These are phyloP conservation scores for Saccostrea cuccullata DNA, from an alignment of 1,140 invertebrate species.

Conservation along the genomic window DNA sequence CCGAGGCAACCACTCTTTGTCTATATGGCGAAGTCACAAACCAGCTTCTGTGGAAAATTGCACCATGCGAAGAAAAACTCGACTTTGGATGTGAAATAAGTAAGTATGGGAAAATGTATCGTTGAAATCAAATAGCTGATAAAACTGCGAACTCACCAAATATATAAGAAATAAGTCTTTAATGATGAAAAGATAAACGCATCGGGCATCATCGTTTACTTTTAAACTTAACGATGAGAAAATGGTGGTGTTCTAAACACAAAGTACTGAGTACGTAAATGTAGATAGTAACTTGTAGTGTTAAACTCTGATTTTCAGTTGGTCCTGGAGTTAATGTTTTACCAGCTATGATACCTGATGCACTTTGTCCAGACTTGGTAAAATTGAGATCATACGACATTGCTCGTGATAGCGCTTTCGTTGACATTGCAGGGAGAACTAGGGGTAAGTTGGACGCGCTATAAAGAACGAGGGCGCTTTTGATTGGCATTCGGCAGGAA, in stretches of 20 bases:
- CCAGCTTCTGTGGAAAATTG: constrained; percentile 34
- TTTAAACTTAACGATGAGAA: too few relatives aligned
- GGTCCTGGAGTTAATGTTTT: constrained; percentile 15
- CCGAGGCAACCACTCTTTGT: constrained; percentile 13
- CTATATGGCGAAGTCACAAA: constrained; percentile 37
- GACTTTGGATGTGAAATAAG: constrained; percentile 42
- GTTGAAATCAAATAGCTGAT: too few relatives aligned
- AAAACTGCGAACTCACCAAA: too few relatives aligned
- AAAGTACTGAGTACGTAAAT: too few relatives aligned
- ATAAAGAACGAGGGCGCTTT: too few relatives aligned
- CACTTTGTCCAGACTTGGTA: constrained; percentile 3
- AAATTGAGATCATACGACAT: constrained; percentile 16
- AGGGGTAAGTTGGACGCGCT: background rate
- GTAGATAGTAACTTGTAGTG: too few relatives aligned
- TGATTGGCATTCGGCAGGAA: too few relatives aligned
- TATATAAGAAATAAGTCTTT: too few relatives aligned
- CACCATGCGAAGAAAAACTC: constrained; percentile 34
- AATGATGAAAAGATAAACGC: too few relatives aligned
- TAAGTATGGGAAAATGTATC: background rate
- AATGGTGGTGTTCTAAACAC: too few relatives aligned
- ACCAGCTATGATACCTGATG: background rate
- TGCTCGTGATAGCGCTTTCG: background rate
- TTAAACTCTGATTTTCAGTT: background rate
- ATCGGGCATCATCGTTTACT: too few relatives aligned
- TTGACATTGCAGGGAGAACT: background rate